phyloP scores from a whole-genome alignment of 2,888 invertebrate species.

The Platycheirus rosarum region DNA sequence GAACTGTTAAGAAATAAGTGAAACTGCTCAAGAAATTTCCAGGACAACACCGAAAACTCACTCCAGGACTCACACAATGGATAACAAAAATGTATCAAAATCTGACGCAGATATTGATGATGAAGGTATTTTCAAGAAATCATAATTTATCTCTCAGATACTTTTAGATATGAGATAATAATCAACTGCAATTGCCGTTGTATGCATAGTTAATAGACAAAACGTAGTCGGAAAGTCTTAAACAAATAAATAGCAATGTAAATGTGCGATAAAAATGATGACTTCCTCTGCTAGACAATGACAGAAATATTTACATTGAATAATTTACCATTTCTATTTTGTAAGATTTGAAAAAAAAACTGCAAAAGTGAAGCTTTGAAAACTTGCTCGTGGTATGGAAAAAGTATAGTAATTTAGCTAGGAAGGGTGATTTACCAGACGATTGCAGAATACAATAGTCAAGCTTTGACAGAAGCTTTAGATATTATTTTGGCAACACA shows the following conservation, averaged over 20 bases:
- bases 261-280: slow-evolving; percentile 42
- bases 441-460: no score
- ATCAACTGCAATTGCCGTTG: slow-evolving; percentile 37
- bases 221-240: slow-evolving; percentile 52
- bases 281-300: slow-evolving; percentile 52
- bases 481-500: background rate
- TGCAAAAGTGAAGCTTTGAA: no score
- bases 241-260: slow-evolving; percentile 44
- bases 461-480: background rate
- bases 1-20: slow-evolving; percentile 20
- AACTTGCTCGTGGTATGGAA: no score
- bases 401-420: no score
- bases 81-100: slow-evolving; percentile 49
- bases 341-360: background rate
- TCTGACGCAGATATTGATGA: slow-evolving; percentile 51
- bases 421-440: slow-evolving; percentile 2
- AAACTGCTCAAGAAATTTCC: background rate
- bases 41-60: slow-evolving; percentile 1
- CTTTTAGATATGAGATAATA: slow-evolving; percentile 30
- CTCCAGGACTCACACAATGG: slow-evolving; percentile 56
- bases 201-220: slow-evolving; percentile 49
- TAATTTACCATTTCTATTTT: slow-evolving; percentile 51
- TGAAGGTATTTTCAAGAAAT: slow-evolving; percentile 60
- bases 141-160: slow-evolving; percentile 2
- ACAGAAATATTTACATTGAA: slow-evolving; percentile 63